phyloP scores from a whole-genome alignment of 2,113 vertebrate genomes.

The Mormyrus iriodes region DNA sequence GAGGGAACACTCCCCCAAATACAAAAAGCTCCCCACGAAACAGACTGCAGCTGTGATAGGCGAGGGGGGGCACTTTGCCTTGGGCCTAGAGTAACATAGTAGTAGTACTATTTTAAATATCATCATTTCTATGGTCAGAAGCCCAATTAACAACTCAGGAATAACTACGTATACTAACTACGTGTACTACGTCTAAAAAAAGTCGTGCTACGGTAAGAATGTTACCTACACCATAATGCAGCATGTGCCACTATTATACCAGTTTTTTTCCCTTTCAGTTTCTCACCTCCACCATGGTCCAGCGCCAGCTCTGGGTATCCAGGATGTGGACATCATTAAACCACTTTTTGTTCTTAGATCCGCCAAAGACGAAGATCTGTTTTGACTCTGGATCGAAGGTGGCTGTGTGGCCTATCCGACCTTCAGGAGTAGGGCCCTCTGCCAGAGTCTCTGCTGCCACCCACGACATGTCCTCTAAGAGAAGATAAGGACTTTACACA shows the following conservation, averaged over 20 bases:
- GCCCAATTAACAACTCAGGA: background rate
- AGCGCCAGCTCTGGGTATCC: conserved; percentile 67
- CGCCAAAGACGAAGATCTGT: conserved; percentile 65
- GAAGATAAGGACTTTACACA: background rate
- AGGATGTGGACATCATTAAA: conserved; percentile 67
- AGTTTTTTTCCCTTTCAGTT: background rate
- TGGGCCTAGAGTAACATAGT: conserved; percentile 46
- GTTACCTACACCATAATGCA: background rate
- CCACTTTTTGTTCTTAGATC: conserved; percentile 68
- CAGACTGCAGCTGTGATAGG: conserved; percentile 65
- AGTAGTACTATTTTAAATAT: background rate
- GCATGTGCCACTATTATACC: background rate
- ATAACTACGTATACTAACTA: no score
- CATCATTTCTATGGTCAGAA: background rate
- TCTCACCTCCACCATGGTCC: conserved; percentile 63
- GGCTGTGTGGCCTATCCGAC: conserved; percentile 63
- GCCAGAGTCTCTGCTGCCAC: conserved; percentile 60
- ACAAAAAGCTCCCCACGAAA: conserved; percentile 67
- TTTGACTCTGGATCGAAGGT: conserved; percentile 57
- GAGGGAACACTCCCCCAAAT: conserved; percentile 65
- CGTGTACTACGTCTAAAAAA: background rate
- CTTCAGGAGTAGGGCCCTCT: conserved; percentile 61
- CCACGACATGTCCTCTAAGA: conserved; percentile 64
- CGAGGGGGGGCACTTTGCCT: conserved; percentile 65
- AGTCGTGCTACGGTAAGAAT: no score